Evolutionary conservation across 2,113 vertebrate genomes (phyloP).

Genomic region (Oreocharis arfaki): DNA sequence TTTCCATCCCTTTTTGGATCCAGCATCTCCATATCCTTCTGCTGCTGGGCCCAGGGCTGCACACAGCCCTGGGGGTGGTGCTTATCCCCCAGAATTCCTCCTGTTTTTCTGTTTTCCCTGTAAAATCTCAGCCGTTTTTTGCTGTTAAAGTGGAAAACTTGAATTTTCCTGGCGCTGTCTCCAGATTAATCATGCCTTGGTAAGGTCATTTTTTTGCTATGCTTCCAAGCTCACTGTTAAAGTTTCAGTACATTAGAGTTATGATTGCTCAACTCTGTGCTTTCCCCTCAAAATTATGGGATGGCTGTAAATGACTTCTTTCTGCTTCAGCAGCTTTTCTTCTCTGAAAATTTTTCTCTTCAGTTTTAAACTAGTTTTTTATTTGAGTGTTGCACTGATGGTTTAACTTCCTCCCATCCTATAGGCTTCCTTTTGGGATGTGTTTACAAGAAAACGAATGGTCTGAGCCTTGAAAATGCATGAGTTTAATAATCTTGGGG

Average conservation of each 20-base stretch:
- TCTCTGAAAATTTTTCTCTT: not conserved
- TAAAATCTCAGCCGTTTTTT: not conserved
- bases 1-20: not conserved
- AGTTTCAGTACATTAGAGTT: constrained; percentile 51
- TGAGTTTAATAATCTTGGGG: not conserved
- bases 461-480: not conserved
- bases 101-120: rapidly evolving
- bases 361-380: not conserved
- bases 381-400: not conserved
- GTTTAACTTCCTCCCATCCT: not conserved
- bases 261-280: constrained; percentile 32
- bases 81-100: not conserved
- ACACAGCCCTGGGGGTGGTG: not conserved
- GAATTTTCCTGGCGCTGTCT: not conserved
- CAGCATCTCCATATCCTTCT: not conserved
- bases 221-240: constrained; percentile 42
- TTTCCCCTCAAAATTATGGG: constrained; percentile 33
- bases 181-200: not conserved
- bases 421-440: not conserved
- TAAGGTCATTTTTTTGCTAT: constrained; percentile 13
- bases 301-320: constrained; percentile 40
- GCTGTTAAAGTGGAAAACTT: not conserved
- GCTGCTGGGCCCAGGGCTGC: not conserved
- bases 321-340: not conserved
- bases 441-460: not conserved